These are phyloP conservation scores for Achlya flavicornis DNA, from an alignment of 2,888 invertebrate species.

Conservation along the genomic window DNA sequence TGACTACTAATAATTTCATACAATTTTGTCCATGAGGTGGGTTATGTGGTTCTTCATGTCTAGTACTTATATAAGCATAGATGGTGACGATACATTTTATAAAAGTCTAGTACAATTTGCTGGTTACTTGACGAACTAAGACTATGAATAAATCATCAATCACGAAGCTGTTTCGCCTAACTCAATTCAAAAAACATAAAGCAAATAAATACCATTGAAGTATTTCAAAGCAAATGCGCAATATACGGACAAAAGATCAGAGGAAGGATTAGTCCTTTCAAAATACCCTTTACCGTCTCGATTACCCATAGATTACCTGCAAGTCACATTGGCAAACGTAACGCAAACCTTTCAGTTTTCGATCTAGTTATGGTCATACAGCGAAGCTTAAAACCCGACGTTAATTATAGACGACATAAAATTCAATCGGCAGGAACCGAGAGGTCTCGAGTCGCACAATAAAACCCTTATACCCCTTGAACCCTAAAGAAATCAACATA, in stretches of 20 bases:
- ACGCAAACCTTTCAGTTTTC: conserved; percentile 11
- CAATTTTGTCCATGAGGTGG: too few species aligned
- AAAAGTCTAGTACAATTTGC: too few species aligned
- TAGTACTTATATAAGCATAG: too few species aligned
- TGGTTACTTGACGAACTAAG: background rate
- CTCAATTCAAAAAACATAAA: background rate
- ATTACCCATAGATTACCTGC: background rate
- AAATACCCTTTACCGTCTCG: background rate
- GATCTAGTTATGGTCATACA: background rate
- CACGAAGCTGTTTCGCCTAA: background rate
- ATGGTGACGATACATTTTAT: too few species aligned
- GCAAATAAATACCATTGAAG: background rate
- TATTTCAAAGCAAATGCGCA: background rate
- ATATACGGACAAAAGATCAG: background rate
- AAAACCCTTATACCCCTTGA: conserved; percentile 53
- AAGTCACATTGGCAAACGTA: background rate
- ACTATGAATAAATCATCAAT: background rate
- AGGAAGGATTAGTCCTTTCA: background rate
- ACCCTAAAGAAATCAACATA: conserved; percentile 57
- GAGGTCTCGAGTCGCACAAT: conserved; percentile 26
- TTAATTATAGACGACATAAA: conserved; percentile 11
- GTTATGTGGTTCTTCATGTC: too few species aligned
- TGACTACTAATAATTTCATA: too few species aligned
- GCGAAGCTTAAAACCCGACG: conserved; percentile 5
- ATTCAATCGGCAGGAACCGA: conserved; percentile 20